Base-by-base conservation (phyloP, 2,113 vertebrate genomes). In the Morone chrysops region DNA sequence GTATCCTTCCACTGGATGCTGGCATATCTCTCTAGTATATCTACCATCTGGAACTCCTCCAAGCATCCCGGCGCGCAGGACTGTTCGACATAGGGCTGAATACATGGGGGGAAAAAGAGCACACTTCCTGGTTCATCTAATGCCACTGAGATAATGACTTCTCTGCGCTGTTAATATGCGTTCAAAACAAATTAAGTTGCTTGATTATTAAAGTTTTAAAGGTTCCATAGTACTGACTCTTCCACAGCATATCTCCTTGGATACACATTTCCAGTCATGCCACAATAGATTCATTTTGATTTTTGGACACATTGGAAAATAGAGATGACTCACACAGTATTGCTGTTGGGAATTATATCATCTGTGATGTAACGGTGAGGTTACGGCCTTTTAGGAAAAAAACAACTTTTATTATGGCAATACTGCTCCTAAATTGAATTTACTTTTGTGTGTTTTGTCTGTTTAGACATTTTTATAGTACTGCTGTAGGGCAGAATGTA, bases 41-140 rank as follows among this genome's bases (percentile, higher is more conserved):
- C 47, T 3, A 25, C 43, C 38, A 79, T 17, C 81, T 77, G 77
- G 53, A 71, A 36, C 53, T 36, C 66, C 66, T 70, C 66, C 59
- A 65, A 63, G 62, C n/a, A 16, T 63, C 62, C 62, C 43, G 38
- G 41, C 61, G 48, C 61, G 36, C 62, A 54, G 40, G 45, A 40
- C 25, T 48, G 36, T 47, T 20, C 45, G 2, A 53, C 17, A 78
- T 3, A 11, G 14, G 14, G 47, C 40, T 31, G 18, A 36, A 61
- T 54, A 81, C 36, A 40, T 3, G 1, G 53, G 36, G 11, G 17
- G 31, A 66, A n/a, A 57, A 48, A 12, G 18, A 60, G 25, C 36
- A 51, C 1, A 4, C 31, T 54, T 57, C 8, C n/a, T 73, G 54
- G 18, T 56, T 68, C 40, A 6, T 18, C 17, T 56, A 45, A 47